Percentiles rank a stretch among this genome's conserved stretches.
Evolutionary conservation across 2,888 invertebrate genomes (phyloP).

Genomic region (Deladenus siricidicola): DNA sequence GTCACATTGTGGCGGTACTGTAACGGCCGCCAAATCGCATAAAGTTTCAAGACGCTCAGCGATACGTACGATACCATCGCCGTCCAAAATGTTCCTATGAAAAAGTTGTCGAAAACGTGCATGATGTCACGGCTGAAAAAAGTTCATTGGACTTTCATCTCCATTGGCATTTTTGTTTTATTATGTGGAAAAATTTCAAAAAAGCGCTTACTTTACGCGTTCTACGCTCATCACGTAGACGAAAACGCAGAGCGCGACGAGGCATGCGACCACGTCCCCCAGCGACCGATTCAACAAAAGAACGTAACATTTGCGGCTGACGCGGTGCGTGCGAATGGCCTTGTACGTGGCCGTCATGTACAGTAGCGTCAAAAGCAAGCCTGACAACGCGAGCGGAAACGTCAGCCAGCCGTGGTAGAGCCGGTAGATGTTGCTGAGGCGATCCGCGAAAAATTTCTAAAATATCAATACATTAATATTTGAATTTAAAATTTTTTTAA

Average conservation of each 20-base stretch:
- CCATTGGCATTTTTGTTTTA: too few relatives aligned
- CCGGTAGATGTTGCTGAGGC: slow-evolving; percentile 1
- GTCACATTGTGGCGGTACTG: slow-evolving; percentile 23
- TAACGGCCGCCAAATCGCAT: slow-evolving; percentile 15
- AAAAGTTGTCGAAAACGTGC: slow-evolving; percentile 9
- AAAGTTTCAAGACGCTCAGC: slow-evolving; percentile 13
- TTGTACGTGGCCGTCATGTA: slow-evolving; percentile 39
- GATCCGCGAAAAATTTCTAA: not conserved
- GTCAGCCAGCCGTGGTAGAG: slow-evolving; percentile 45
- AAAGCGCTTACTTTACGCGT: slow-evolving; percentile 37
- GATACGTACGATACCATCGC: slow-evolving; percentile 15
- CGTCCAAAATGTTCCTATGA: slow-evolving; percentile 18
- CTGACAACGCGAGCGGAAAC: slow-evolving; percentile 41
- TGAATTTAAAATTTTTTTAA: too few relatives aligned
- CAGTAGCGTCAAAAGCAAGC: slow-evolving; percentile 33
- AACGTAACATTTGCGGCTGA: slow-evolving; percentile 49
- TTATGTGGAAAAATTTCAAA: not conserved
- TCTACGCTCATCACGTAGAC: slow-evolving; percentile 36
- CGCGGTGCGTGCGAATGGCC: slow-evolving; percentile 43
- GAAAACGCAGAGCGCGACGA: slow-evolving; percentile 31
- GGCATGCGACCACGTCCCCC: slow-evolving; percentile 45
- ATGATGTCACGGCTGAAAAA: not conserved
- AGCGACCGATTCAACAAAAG: slow-evolving; percentile 48
- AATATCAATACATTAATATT: too few relatives aligned
- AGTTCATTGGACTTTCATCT: not conserved